Evolutionary conservation across 1,140 invertebrate species (phyloP).

Genomic region (Heliconius hewitsoni): DNA sequence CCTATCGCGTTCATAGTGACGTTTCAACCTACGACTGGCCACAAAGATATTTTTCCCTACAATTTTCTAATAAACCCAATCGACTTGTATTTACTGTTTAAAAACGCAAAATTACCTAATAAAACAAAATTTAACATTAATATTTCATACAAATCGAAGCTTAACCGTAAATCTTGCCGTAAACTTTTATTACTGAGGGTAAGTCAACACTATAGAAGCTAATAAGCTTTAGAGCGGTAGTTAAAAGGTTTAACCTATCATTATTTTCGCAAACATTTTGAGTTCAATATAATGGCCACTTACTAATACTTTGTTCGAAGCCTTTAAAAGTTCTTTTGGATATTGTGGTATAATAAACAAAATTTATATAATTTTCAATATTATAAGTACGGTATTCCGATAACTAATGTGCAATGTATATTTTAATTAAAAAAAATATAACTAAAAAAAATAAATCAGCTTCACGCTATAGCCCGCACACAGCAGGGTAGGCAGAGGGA

Average conservation of each 20-base stretch:
- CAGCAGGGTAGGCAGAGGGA: too few relatives aligned
- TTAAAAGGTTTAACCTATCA: conserved; percentile 22
- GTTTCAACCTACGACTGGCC: too few relatives aligned
- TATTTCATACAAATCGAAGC: conserved; percentile 1
- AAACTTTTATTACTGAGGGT: conserved; percentile 24
- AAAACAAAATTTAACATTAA: neutral
- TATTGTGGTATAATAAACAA: neutral
- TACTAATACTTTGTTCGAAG: neutral
- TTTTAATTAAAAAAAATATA: too few relatives aligned
- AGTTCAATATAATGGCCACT: conserved; percentile 5
- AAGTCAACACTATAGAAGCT: conserved; percentile 25
- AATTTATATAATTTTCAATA: neutral
- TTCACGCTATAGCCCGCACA: too few relatives aligned
- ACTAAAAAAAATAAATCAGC: too few relatives aligned
- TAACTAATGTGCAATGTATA: too few relatives aligned
- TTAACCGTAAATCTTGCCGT: conserved; percentile 16
- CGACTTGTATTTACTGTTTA: neutral
- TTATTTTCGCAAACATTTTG: conserved; percentile 6
- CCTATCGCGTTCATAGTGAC: too few relatives aligned
- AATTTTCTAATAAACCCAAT: too few relatives aligned
- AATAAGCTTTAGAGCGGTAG: conserved; percentile 22
- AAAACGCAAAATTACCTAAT: neutral
- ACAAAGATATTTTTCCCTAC: too few relatives aligned
- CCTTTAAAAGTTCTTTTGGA: conserved; percentile 6
- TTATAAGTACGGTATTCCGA: neutral